A percentile compares a stretch with the other conserved stretches of the same genome.
Evolutionary conservation across 2,113 vertebrate genomes (phyloP).

Genomic region (Dascyllus trimaculatus): DNA sequence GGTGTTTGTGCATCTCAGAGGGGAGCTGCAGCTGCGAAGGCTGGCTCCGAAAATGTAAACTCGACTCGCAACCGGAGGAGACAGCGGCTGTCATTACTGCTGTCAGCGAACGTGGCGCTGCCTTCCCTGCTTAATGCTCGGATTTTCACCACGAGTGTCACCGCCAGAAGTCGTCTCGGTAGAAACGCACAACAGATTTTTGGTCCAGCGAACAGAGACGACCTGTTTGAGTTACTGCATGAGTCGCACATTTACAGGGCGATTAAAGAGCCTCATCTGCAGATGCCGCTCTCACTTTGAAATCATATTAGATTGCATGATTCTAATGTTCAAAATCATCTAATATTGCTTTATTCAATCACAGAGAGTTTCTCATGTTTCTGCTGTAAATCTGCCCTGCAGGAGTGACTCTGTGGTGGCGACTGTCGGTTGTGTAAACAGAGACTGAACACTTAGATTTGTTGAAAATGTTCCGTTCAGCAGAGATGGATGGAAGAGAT

Average conservation of each 20-base stretch:
- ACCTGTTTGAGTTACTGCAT: too few species aligned
- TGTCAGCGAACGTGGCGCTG: too few species aligned
- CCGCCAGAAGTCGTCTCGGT: too few species aligned
- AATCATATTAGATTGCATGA: too few species aligned
- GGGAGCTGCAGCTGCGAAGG: conserved; percentile 62
- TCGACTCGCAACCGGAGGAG: not conserved
- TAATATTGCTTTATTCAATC: not conserved
- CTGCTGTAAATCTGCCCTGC: not conserved
- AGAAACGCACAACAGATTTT: too few species aligned
- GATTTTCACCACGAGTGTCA: too few species aligned
- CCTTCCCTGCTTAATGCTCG: too few species aligned
- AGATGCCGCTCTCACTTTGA: not conserved
- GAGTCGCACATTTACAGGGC: not conserved
- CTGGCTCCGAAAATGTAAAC: conserved; percentile 30
- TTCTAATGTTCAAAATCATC: too few species aligned
- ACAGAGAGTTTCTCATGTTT: not conserved
- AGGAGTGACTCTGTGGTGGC: not conserved
- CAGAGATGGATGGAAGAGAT: conserved; percentile 4
- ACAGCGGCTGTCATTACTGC: too few species aligned
- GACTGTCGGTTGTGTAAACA: not conserved
- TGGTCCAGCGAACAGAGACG: too few species aligned
- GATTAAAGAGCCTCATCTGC: not conserved
- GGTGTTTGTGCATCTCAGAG: conserved; percentile 51
- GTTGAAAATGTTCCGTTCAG: not conserved
- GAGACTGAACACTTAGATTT: not conserved